These are phyloP conservation scores for Anguilla marmorata DNA, from an alignment of 2,797 vertebrate genomes.

Conservation along the genomic window DNA sequence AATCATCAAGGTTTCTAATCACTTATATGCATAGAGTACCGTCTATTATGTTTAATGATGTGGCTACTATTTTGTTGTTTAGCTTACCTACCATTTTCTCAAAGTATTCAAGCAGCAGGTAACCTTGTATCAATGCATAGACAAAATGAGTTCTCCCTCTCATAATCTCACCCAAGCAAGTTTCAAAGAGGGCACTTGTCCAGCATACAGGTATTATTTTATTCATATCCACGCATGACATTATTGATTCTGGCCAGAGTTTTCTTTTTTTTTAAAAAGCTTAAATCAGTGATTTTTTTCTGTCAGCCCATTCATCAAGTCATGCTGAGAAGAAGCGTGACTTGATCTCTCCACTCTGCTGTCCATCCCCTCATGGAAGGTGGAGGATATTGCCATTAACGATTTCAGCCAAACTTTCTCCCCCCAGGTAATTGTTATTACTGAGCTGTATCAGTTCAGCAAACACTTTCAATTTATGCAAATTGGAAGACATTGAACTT, in stretches of 20 bases:
- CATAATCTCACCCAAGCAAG: background rate
- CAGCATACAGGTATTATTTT: background rate
- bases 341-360: background rate
- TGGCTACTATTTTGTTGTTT: background rate
- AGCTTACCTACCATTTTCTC: background rate
- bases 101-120: background rate
- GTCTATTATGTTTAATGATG: background rate
- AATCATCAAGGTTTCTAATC: background rate
- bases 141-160: background rate
- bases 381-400: slow-evolving; percentile 38
- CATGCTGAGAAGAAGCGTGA: background rate
- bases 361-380: slow-evolving; percentile 29
- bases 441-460: slow-evolving; percentile 39
- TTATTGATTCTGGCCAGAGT: slow-evolving; percentile 10
- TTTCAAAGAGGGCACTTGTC: background rate
- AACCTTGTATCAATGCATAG: background rate
- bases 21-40: background rate
- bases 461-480: slow-evolving; percentile 44
- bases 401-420: slow-evolving; percentile 34
- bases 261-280: background rate
- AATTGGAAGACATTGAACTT: slow-evolving; percentile 42
- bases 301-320: background rate
- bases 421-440: slow-evolving; percentile 43
- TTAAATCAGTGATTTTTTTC: background rate
- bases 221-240: background rate